These are phyloP conservation scores for Drosophila bipectinata DNA, from an alignment of 1,140 invertebrate species.

Conservation along the genomic window DNA sequence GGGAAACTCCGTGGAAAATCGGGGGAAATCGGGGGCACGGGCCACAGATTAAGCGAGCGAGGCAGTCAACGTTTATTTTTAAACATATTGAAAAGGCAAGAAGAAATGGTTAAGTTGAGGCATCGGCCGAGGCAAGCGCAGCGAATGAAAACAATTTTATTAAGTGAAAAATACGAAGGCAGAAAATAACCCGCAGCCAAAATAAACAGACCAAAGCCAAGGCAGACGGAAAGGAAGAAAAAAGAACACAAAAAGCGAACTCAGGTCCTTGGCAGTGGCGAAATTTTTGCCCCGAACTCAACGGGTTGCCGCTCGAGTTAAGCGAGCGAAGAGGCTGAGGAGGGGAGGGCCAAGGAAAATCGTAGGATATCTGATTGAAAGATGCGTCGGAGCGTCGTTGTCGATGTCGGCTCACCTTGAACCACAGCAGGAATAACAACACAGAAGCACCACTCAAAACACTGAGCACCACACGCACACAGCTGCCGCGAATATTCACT, in stretches of 20 bases:
- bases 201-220: constrained; percentile 68
- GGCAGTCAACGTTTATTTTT: constrained; percentile 71
- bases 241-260: constrained; percentile 9
- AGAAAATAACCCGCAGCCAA: constrained; percentile 77
- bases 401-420: constrained; percentile 68
- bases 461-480: constrained; percentile 19
- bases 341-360: constrained; percentile 3
- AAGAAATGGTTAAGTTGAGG: constrained; percentile 46
- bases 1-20: constrained; percentile 5
- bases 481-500: constrained; percentile 5
- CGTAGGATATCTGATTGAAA: constrained; percentile 67
- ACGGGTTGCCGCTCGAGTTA: constrained; percentile 44
- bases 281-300: constrained; percentile 40
- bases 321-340: background rate
- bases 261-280: constrained; percentile 74
- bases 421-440: constrained; percentile 58
- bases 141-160: constrained; percentile 80
- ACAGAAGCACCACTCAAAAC: constrained; percentile 15
- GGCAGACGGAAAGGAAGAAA: constrained; percentile 25
- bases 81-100: constrained; percentile 77
- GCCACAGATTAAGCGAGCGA: constrained; percentile 15
- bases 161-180: constrained; percentile 79
- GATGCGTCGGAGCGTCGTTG: constrained; percentile 61
- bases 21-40: background rate
- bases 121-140: constrained; percentile 48